phyloP scores from a whole-genome alignment of 1,140 invertebrate genomes.

The Trichonephila clavipes region DNA sequence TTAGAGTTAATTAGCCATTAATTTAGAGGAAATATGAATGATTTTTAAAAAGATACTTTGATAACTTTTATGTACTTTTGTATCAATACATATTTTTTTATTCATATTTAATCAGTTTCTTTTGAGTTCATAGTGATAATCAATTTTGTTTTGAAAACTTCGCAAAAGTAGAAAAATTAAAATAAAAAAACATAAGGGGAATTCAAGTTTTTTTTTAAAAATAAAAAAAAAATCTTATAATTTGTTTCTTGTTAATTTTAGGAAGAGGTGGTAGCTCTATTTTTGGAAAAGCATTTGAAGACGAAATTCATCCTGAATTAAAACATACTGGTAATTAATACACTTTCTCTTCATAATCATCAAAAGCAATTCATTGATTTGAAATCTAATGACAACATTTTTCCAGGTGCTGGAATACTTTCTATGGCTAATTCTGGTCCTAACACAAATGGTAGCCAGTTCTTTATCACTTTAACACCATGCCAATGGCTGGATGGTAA shows the following conservation, averaged over 20 bases:
- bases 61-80: too few species aligned
- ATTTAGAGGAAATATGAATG: too few species aligned
- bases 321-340: conserved; percentile 91
- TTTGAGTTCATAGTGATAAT: too few species aligned
- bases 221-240: too few species aligned
- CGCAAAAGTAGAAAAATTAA: too few species aligned
- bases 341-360: neutral
- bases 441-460: conserved; percentile 96
- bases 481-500: conserved; percentile 99
- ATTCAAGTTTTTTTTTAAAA: too few species aligned
- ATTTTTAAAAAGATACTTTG: too few species aligned
- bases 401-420: conserved; percentile 87
- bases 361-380: neutral
- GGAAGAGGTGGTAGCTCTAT: conserved; percentile 97
- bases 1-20: too few species aligned
- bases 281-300: conserved; percentile 96
- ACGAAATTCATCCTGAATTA: conserved; percentile 96
- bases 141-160: too few species aligned
- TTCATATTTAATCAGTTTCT: too few species aligned
- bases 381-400: neutral
- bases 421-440: conserved; percentile 97
- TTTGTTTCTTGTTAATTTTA: conserved; percentile 23
- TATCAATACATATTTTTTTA: too few species aligned
- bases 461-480: conserved; percentile 98
- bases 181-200: too few species aligned